Percentiles rank a stretch among this genome's conserved stretches.
These are phyloP conservation scores for Cydia splendana DNA, from an alignment of 1,140 invertebrate genomes.

Conservation along the genomic window DNA sequence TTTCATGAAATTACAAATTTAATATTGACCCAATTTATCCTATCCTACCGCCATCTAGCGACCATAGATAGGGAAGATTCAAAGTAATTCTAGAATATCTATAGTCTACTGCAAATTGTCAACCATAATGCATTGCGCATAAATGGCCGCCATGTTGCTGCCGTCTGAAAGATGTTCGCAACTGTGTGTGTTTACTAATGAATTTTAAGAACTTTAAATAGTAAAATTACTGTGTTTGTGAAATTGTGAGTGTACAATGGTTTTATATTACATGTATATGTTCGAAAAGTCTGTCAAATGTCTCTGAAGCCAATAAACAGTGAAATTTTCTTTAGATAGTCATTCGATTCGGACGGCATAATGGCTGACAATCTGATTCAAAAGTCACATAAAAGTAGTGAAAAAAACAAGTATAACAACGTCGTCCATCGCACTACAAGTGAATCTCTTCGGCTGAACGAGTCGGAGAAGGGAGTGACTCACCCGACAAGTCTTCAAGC, in stretches of 20 bases:
- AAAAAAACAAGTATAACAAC: slow-evolving; percentile 82
- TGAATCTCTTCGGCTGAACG: slow-evolving; percentile 86
- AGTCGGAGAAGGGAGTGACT: slow-evolving; percentile 81
- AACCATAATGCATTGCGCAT: slow-evolving; percentile 80
- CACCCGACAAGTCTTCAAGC: slow-evolving; percentile 78
- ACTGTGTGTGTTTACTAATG: slow-evolving; percentile 80
- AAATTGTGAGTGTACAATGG: slow-evolving; percentile 79
- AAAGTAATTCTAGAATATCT: slow-evolving; percentile 60
- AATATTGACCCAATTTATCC: slow-evolving; percentile 13
- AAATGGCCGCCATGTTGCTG: slow-evolving; percentile 81
- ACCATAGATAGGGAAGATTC: slow-evolving; percentile 46
- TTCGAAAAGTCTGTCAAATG: slow-evolving; percentile 77
- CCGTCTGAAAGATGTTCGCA: slow-evolving; percentile 80
- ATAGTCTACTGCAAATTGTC: slow-evolving; percentile 77
- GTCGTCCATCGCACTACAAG: slow-evolving; percentile 88
- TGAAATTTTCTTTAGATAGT: slow-evolving; percentile 81
- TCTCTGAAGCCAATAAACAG: slow-evolving; percentile 79
- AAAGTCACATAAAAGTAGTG: slow-evolving; percentile 81
- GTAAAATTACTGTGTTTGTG: slow-evolving; percentile 79
- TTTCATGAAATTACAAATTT: not conserved
- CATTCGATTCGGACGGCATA: slow-evolving; percentile 80
- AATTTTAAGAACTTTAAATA: slow-evolving; percentile 76
- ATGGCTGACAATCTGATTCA: slow-evolving; percentile 81
- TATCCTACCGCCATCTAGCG: slow-evolving; percentile 57
- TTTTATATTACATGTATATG: slow-evolving; percentile 75